Base-by-base conservation (phyloP, 2,888 invertebrate species). In the Rotaria socialis region DNA sequence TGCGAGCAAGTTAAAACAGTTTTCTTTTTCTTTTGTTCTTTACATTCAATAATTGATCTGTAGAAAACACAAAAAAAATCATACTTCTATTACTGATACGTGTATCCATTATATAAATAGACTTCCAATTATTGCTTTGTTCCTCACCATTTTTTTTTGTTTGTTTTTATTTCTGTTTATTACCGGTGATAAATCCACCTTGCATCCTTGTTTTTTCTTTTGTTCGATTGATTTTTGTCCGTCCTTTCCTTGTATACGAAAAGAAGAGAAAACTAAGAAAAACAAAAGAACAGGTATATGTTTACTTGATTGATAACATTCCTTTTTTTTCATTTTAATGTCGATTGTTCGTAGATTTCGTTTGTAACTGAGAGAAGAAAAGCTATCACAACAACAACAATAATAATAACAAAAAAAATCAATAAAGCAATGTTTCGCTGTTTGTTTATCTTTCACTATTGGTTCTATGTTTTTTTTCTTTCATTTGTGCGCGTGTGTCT, bases 111-210 rank as follows among this genome's bases (percentile, higher is more conserved):
- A 67, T 67, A 16, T 41, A 19, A 27, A 67, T 67, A 67, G 4
- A 35, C 67, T 67, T 67, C 67, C 67, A 67, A 41, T 35, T 16
- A 0, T 27, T 67, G 14, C 4, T 52, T 52, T 52, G 35, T 35
- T 35, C 35, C 35, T 35, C 35, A 35, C 35, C 35, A 5, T 58
- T 24, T 35, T 35, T 16, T 14, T 67, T 16, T 35, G 5, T 41
- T 35, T 41, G 6, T 27, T 60, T 27, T 35, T 35, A 50, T 35
- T 67, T 67, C 67, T 35, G 7, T 67, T 67, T 67, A 27, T 35
- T 67, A 67, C 67, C 67, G 67, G 67, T 67, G 67, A 67, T 35
- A 67, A 35, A 67, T 41, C 67, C 67, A 67, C 67, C 67, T 67
- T 67, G 4, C 7, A 67, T 67, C 35, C 67, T 67, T 24, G 22